phyloP scores from a whole-genome alignment of 1,140 invertebrate species.

The Drosophila busckii region DNA sequence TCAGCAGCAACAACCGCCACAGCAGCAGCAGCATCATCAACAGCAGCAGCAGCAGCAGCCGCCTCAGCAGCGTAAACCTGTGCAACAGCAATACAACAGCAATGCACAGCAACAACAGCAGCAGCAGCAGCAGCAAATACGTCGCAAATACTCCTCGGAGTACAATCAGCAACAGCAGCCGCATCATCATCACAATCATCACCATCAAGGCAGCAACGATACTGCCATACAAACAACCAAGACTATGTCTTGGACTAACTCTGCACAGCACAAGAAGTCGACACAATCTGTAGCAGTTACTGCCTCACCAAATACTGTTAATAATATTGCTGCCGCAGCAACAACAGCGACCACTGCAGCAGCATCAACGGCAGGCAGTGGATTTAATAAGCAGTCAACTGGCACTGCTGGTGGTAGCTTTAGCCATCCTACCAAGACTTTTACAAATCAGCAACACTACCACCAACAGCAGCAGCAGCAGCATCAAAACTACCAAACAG shows the following conservation, averaged over 20 bases:
- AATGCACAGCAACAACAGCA: slow-evolving; percentile 22
- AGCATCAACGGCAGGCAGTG: neutral
- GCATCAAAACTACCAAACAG: slow-evolving; percentile 45
- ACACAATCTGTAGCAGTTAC: slow-evolving; percentile 75
- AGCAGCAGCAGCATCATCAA: slow-evolving; percentile 37
- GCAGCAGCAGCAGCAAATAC: slow-evolving; percentile 38
- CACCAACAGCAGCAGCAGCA: slow-evolving; percentile 47
- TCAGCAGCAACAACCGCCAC: slow-evolving; percentile 27
- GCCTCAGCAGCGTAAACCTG: slow-evolving; percentile 41
- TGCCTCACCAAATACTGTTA: slow-evolving; percentile 64
- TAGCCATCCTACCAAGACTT: slow-evolving; percentile 43
- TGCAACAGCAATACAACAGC: slow-evolving; percentile 51
- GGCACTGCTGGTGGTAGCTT: slow-evolving; percentile 13
- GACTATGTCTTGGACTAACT: slow-evolving; percentile 75
- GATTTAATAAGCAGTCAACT: slow-evolving; percentile 15
- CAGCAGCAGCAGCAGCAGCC: slow-evolving; percentile 46
- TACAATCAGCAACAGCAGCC: slow-evolving; percentile 48
- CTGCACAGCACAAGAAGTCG: slow-evolving; percentile 70
- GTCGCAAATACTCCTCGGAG: slow-evolving; percentile 65
- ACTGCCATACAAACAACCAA: slow-evolving; percentile 70
- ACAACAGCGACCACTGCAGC: slow-evolving; percentile 7
- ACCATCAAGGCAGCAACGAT: slow-evolving; percentile 56
- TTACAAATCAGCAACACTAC: slow-evolving; percentile 52
- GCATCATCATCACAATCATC: slow-evolving; percentile 48
- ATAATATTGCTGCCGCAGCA: slow-evolving; percentile 36